Evolutionary conservation across 2,888 invertebrate genomes (phyloP).

Genomic region (Phorcus lineatus): DNA sequence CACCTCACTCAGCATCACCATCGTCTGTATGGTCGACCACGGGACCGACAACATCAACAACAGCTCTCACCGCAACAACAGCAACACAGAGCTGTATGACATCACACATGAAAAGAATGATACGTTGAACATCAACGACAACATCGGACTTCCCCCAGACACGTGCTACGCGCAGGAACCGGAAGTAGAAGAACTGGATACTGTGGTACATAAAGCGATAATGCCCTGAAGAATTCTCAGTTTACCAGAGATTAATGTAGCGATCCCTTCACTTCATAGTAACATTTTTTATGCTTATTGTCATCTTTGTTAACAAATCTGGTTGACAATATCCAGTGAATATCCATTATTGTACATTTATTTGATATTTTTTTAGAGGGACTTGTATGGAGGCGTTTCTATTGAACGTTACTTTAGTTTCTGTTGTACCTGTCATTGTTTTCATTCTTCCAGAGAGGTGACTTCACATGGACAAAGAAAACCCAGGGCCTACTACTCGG

Average conservation of each 20-base stretch:
- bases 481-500: slow-evolving; percentile 55
- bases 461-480: slow-evolving; percentile 53
- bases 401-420: too few species aligned
- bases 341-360: too few species aligned
- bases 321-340: too few species aligned
- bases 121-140: background rate
- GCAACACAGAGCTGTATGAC: background rate
- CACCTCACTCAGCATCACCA: slow-evolving; percentile 78
- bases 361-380: too few species aligned
- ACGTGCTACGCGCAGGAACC: background rate
- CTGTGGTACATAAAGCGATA: background rate
- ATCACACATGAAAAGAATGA: background rate
- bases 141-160: background rate
- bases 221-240: too few species aligned
- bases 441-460: slow-evolving; percentile 38
- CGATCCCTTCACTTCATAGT: too few species aligned
- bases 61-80: background rate
- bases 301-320: too few species aligned
- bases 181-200: background rate
- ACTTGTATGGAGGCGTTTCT: too few species aligned
- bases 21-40: slow-evolving; percentile 77
- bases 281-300: too few species aligned
- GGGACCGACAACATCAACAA: background rate
- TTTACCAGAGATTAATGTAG: too few species aligned
- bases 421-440: background rate